Evolutionary conservation across 2,888 invertebrate genomes (phyloP), one percentile per base, ranked within the genome.

Genomic region (Xestia sexstrigata): DNA sequence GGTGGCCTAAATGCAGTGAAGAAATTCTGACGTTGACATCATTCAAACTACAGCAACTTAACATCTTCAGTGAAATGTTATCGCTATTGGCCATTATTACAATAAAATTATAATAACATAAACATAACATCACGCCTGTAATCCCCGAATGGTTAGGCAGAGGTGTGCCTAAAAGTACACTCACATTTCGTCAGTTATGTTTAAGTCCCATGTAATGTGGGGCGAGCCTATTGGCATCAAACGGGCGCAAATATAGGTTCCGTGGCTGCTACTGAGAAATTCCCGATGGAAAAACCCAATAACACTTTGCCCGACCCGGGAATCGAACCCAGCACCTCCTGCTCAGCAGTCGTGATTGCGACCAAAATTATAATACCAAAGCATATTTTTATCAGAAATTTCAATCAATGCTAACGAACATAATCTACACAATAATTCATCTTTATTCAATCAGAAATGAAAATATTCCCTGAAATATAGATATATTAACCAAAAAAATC

Each of bases 401-500:
- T 60, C 52, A n/a, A 55, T 74, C 45, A 60, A 63, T 30, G 9
- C 35, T 60, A 15, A 23, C 47, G 1, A 11, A 62, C 6, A 75
- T 5, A 75, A 39, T 23, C 39, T 39, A 35, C n/a, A 15, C 17
- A 35, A 45, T 65, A 35, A 76, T 42, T 42, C 63, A 65, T 52
- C 70, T 62, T 58, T 15, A 45, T n/a, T 72, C 63, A 39, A 0
- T 15, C n/a, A 52, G 7, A 72, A 67, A 23, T 15, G 11, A 39
- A 76, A 42, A 62, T 67, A 42, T 58, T 58, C 47, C 23, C 20
- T 70, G 23, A 70, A 58, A 55, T 47, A 49, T 73, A 58, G 23
- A 23, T 17, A 42, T 67, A 13, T 68, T 70, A 70, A 30, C 52
- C 11, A 63, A 52, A 78, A 35, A 83, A 47, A 65, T 72, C 26